phyloP scores from a whole-genome alignment of 2,888 invertebrate genomes.

The Dysmachus trigonus region DNA sequence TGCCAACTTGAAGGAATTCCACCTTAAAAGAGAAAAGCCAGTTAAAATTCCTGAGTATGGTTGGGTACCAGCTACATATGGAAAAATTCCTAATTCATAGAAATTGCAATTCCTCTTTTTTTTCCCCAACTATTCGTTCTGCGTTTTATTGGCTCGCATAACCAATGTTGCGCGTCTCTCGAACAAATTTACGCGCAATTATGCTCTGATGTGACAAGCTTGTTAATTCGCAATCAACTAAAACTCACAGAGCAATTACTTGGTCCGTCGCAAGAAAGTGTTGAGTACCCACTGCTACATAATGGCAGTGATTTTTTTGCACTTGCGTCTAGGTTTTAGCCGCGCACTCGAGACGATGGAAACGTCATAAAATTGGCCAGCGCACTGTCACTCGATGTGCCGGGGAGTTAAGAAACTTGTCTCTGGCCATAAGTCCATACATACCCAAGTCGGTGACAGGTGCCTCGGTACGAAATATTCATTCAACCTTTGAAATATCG shows the following conservation, averaged over 20 bases:
- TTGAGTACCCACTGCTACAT: background rate
- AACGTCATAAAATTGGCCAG: slow-evolving; percentile 22
- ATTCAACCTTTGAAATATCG: slow-evolving; percentile 10
- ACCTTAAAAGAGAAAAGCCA: background rate
- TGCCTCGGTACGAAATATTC: background rate
- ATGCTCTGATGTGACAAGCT: slow-evolving; percentile 42
- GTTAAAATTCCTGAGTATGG: background rate
- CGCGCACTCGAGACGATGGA: background rate
- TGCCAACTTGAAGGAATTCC: background rate
- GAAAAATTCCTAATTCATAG: slow-evolving; percentile 9
- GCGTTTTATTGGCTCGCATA: slow-evolving; percentile 25
- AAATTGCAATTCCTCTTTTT: slow-evolving; percentile 9
- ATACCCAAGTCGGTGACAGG: background rate
- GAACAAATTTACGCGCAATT: slow-evolving; percentile 44
- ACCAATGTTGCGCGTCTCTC: slow-evolving; percentile 30
- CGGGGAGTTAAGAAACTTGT: slow-evolving; percentile 13
- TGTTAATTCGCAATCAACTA: slow-evolving; percentile 39
- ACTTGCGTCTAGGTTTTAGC: background rate
- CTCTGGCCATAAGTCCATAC: background rate
- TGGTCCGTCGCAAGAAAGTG: background rate
- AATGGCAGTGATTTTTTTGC: slow-evolving; percentile 2
- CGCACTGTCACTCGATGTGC: background rate
- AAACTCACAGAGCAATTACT: slow-evolving; percentile 23
- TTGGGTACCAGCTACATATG: background rate
- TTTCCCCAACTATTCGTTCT: background rate